Evolutionary conservation across 2,888 invertebrate species (phyloP), one percentile per base, ranked within the genome.

Genomic region (Cephus rjabovi): DNA sequence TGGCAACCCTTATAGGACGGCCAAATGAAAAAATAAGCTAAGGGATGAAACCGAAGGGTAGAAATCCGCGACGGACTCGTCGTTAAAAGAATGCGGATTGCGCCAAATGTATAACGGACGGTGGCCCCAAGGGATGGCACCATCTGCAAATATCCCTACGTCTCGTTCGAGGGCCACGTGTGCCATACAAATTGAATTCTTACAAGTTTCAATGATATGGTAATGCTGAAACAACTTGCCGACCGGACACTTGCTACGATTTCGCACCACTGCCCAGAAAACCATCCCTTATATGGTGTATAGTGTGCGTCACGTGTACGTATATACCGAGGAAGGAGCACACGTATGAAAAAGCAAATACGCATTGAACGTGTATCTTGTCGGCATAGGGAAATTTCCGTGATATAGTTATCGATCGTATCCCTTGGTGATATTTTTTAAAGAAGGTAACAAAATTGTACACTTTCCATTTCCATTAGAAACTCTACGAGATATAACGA

Each of bases 131-230:
- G 85, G 83, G 82, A 83, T 82, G 84, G 85, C 83, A 85, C 84
- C 85, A 85, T 85, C 85, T 85, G 85, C 83, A 84, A 84, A 84
- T 85, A 85, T 85, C 83, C 85, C 85, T 84, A 84, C 83, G 84
- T 84, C 84, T 78, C 78, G 75, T 69, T 73, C 76, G 73, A 78
- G 83, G 80, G 82, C 85, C 85, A 85, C 84, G 85, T 85, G 85
- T 84, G 85, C 84, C 85, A 84, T 85, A 85, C 85, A 85, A 85
- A 85, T 85, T 85, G 85, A 85, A 85, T 85, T 85, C 85, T 85
- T 85, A 85, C 85, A 85, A 85, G 83, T 85, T 85, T 85, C 85
- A 85, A 84, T 85, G 85, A 85, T 85, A 85, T 85, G 85, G 85
- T 85, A 85, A 85, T 85, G 84, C 77, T 81, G 83, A 81, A 83